Base-by-base conservation (phyloP, 92 coral and sea anemone species). In the Paramuricea clavata region DNA sequence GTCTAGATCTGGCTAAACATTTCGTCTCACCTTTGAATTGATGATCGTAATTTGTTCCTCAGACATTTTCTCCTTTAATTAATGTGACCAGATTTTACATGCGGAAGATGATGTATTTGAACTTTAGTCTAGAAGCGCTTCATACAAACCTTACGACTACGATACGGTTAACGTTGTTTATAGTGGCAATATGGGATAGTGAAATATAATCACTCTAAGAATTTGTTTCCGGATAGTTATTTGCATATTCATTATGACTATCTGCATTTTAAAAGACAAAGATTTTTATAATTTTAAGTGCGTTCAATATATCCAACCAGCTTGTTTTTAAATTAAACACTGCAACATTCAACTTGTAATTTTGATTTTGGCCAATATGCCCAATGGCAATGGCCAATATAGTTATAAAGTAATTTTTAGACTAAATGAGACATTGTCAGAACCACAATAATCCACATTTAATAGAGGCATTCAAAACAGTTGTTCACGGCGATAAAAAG, bases 251-350 rank as follows among this genome's bases (percentile, higher is more conserved):
- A 54, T 4, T 39, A 47, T 60, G 33, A 16, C 39, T 28, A 4
- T 65, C 41, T 28, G 68, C 64, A 56, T 39, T 39, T 47, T 28
- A 22, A 60, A 60, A 52, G 61, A 52, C 16, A 15, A 52, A 0
- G n/a, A n/a, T n/a, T n/a, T n/a, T n/a, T n/a, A n/a, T n/a, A 22
- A 12, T 22, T 52, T 52, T 3, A 52, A 60, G 68, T 22, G 68
- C 15, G 31, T 28, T n/a, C 64, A 56, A 65, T 28, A 31, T 65
- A 13, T 28, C 9, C 39, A 65, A 13, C 41, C 72, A 65, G 43
- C 72, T 65, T 65, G 41, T n/a, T 65, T 13, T 62, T 65, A 65
- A 28, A 31, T 28, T 65, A 28, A 54, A 65, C 72, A 65, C 35
- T 65, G 41, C n/a, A 16, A 27, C 11, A 3, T 31, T 65, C n/a